Evolutionary conservation across 2,888 invertebrate genomes (phyloP), one percentile per base, ranked within the genome.

Genomic region (Cheiracanthium punctorium): DNA sequence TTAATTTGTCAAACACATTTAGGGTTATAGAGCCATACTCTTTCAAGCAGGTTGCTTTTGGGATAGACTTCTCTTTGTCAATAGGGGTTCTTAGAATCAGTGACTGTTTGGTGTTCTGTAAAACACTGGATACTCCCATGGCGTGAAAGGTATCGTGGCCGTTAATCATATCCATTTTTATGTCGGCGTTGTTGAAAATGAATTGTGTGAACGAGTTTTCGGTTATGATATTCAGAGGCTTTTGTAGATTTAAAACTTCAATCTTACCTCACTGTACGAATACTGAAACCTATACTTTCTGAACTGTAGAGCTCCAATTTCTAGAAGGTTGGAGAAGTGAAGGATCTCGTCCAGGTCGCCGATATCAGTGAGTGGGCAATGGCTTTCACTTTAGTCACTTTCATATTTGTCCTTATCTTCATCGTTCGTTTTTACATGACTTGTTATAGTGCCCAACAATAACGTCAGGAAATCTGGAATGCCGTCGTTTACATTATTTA

Each of bases 111-210:
- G 67, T n/a, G n/a, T n/a, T n/a, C 12, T 5, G 67, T 67, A 17
- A 67, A 7, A 17, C 24, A 20, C n/a, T 7, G 8, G 24, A 67
- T 67, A 5, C 67, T 14, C 67, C 67, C 67, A 67, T 28, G 4
- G 67, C 5, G 67, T 67, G 67, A 28, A 67, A 67, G 7, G 67
- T 67, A 67, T 67, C 24, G 4, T 14, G 67, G 5, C 67, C 67
- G n/a, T 67, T 28, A 67, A 67, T 67, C n/a, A 24, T 67, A 28
- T 28, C 5, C 24, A 29, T 17, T 14, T 67, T 67, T 7, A 28
- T 7, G 20, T 67, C 67, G 4, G 67, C 67, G n/a, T 67, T 67
- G 67, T 67, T 28, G 30, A 67, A 67, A 17, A 67, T 10, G 24
- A 67, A 67, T 67, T 67, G 67, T 7, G 4, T 29, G 28, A 28